Conservation (phyloP, 2,113 vertebrate genomes). For the Antechinus flavipes region DNA sequence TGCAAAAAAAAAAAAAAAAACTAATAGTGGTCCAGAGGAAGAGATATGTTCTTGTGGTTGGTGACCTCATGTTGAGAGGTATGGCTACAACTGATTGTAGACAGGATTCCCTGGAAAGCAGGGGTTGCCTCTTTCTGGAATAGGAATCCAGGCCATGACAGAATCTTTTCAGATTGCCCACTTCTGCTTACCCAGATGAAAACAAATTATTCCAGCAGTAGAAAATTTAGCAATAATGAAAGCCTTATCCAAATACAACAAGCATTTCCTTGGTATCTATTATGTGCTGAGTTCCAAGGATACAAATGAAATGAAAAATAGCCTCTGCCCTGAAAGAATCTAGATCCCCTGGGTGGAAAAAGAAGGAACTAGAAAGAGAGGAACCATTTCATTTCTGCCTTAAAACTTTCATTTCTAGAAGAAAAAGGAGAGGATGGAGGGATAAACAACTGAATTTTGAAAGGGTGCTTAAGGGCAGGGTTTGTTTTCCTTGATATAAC, state of each 20-base stretch:
- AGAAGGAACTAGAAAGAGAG: not conserved
- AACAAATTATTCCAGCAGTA: not conserved
- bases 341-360: not conserved
- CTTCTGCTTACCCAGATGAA: not conserved
- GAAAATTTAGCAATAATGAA: not conserved
- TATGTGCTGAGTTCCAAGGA: not conserved
- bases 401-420: not conserved
- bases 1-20: not conserved
- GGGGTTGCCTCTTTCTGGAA: not conserved
- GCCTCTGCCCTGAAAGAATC: not conserved
- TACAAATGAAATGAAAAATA: not conserved
- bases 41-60: not conserved
- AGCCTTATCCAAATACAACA: not conserved
- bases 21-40: not conserved
- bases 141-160: not conserved
- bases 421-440: not conserved
- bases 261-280: not conserved
- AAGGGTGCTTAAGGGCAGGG: not conserved
- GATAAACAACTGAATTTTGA: not conserved
- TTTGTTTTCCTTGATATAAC: not conserved
- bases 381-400: not conserved
- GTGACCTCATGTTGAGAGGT: not conserved
- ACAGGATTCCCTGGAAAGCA: not conserved
- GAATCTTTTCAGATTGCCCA: not conserved
- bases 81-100: not conserved